These are phyloP conservation scores for Grallaria varia DNA, from an alignment of 2,113 vertebrate species.

Conservation along the genomic window DNA sequence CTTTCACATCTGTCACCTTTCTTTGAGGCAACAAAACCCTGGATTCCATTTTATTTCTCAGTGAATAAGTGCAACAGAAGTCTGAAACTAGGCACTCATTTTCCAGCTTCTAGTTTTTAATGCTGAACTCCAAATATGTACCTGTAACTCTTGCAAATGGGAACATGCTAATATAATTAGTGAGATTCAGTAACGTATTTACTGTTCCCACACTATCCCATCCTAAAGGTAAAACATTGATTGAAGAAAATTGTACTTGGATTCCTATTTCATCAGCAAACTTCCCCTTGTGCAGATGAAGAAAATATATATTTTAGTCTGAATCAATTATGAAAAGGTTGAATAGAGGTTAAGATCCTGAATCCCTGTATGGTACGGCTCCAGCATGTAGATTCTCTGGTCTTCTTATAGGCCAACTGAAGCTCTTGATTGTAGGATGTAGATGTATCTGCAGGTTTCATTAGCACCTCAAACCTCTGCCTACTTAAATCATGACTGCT, in stretches of 20 bases:
- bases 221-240: not conserved
- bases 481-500: not conserved
- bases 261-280: not conserved
- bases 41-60: not conserved
- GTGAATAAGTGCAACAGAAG: not conserved
- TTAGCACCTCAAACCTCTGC: not conserved
- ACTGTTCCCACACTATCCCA: too few relatives aligned
- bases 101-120: not conserved
- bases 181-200: not conserved
- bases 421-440: not conserved
- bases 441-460: not conserved
- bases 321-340: not conserved
- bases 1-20: not conserved
- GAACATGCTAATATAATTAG: not conserved
- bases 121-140: not conserved
- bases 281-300: fast-evolving
- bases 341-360: fast-evolving
- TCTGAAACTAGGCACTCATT: not conserved
- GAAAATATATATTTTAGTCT: not conserved
- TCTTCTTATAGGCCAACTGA: not conserved
- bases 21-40: not conserved
- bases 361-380: too few relatives aligned
- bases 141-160: not conserved
- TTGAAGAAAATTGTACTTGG: not conserved
- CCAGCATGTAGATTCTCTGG: not conserved